These are phyloP conservation scores for Archips xylosteana DNA, from an alignment of 2,888 invertebrate species.

Conservation along the genomic window DNA sequence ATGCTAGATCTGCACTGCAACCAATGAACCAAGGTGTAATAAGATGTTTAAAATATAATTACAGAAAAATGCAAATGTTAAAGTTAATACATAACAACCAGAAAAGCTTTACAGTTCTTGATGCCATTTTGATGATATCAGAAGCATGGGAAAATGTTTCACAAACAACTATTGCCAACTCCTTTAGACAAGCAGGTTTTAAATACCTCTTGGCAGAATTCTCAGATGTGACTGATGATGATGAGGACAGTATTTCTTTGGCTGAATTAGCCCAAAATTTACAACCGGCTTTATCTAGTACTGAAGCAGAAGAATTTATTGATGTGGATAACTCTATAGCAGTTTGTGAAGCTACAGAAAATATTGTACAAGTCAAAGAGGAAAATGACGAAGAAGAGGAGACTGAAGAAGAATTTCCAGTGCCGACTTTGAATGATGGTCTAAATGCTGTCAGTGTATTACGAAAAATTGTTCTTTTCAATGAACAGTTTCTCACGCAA, in stretches of 20 bases:
- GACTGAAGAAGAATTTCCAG: background rate
- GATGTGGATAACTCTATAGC: background rate
- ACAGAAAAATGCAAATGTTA: background rate
- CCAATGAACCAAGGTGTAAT: no score
- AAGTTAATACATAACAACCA: constrained; percentile 9
- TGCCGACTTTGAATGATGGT: background rate
- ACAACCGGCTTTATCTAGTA: constrained; percentile 8
- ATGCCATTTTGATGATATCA: constrained; percentile 45
- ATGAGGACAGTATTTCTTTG: constrained; percentile 36
- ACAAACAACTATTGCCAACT: constrained; percentile 39
- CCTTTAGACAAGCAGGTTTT: background rate
- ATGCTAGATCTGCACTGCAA: no score
- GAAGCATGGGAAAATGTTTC: constrained; percentile 45
- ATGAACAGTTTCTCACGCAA: background rate
- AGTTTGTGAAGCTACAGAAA: background rate
- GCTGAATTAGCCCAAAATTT: constrained; percentile 40
- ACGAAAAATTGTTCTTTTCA: constrained; percentile 3
- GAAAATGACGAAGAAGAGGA: background rate
- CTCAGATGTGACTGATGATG: background rate
- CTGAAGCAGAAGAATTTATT: background rate
- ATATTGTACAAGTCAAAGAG: background rate
- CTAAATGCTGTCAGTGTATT: constrained; percentile 1
- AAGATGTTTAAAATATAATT: background rate
- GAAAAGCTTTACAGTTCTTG: constrained; percentile 43
- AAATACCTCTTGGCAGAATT: background rate